Percentiles rank a stretch among this genome's conserved stretches.
Conservation (phyloP, 2,113 vertebrate species). For the Camelus dromedarius region DNA sequence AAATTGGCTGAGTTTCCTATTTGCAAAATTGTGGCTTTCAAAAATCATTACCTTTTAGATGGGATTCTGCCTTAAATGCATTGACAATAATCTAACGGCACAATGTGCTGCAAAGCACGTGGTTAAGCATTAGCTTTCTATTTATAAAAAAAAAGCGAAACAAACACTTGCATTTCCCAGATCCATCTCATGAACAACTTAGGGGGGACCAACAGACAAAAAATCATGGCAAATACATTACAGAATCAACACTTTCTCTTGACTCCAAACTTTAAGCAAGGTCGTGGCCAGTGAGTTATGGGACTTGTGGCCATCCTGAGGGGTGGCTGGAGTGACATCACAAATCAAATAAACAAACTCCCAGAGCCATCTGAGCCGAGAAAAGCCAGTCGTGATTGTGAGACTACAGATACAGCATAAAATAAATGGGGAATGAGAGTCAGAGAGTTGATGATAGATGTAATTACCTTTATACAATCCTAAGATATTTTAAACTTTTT, state of each 20-base stretch:
- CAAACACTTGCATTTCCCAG: background rate
- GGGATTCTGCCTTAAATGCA: background rate
- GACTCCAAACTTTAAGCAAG: background rate
- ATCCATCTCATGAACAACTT: background rate
- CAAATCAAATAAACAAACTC: background rate
- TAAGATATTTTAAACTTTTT: background rate
- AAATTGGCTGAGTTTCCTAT: constrained; percentile 38
- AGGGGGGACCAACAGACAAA: background rate
- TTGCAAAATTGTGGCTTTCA: background rate
- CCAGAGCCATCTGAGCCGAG: background rate
- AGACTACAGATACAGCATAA: background rate
- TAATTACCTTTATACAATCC: background rate
- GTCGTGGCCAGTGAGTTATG: too few relatives aligned
- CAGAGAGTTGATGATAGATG: background rate
- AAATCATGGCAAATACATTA: background rate
- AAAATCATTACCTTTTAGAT: constrained; percentile 29
- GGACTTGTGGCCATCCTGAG: background rate
- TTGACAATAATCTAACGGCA: background rate
- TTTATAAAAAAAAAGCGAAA: background rate
- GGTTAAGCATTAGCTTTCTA: background rate
- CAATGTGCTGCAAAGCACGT: background rate
- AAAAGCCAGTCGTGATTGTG: background rate
- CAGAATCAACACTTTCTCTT: background rate
- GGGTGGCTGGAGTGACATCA: background rate
- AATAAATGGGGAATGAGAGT: background rate